phyloP scores from a whole-genome alignment of 2,888 invertebrate species.

The Harmothoe impar region DNA sequence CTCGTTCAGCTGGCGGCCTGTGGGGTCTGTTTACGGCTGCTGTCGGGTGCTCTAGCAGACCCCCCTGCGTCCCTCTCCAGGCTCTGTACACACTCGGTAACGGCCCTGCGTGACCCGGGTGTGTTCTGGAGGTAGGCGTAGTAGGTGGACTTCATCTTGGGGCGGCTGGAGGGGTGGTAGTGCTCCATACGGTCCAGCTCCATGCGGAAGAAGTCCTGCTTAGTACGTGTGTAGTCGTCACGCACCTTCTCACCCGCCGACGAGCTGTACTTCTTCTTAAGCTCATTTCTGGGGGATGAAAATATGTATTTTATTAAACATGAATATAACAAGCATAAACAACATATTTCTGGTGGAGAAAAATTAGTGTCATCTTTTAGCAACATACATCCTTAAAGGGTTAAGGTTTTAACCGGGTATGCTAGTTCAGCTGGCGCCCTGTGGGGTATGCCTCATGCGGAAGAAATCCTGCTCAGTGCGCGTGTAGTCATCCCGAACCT shows the following conservation, averaged over 20 bases:
- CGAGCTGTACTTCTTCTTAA: constrained; percentile 77
- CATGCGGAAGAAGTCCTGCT: constrained; percentile 82
- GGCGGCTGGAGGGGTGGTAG: constrained; percentile 76
- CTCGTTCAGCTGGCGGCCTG: too few relatives aligned
- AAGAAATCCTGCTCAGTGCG: constrained; percentile 81
- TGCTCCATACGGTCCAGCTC: constrained; percentile 80
- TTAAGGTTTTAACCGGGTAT: not conserved
- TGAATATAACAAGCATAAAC: not conserved
- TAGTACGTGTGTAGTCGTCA: constrained; percentile 80
- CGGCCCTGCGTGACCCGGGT: constrained; percentile 81
- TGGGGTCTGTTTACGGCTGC: too few relatives aligned
- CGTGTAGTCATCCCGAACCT: constrained; percentile 79
- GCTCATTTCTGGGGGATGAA: constrained; percentile 74
- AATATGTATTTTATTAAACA: not conserved
- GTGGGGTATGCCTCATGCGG: constrained; percentile 81
- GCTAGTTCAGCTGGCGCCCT: too few relatives aligned
- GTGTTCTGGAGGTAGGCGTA: constrained; percentile 83
- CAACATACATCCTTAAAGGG: too few relatives aligned
- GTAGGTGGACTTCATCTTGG: constrained; percentile 80
- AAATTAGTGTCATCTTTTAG: not conserved
- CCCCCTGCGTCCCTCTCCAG: not conserved
- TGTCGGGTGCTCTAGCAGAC: too few relatives aligned
- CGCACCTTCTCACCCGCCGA: constrained; percentile 76
- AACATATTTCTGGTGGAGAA: not conserved
- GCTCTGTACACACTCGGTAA: constrained; percentile 77